A percentile compares a stretch with the other conserved stretches of the same genome.
phyloP scores from a whole-genome alignment of 2,113 vertebrate genomes.

The Raphicerus campestris region DNA sequence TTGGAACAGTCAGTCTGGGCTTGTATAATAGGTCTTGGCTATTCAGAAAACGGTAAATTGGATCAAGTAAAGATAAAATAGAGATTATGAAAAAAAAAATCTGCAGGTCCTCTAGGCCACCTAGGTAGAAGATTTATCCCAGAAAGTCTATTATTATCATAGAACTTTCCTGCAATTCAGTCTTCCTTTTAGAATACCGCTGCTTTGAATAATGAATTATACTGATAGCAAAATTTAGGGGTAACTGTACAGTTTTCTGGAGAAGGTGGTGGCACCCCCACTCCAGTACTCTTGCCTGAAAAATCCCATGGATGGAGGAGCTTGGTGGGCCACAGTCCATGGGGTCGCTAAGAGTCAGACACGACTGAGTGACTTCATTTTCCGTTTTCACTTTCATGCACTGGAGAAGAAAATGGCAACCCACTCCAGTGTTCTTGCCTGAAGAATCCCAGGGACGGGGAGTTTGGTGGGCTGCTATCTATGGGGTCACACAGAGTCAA shows the following conservation, averaged over 20 bases:
- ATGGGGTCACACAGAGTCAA: too few relatives aligned
- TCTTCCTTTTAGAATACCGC: background rate
- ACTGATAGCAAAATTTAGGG: background rate
- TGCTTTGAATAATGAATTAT: background rate
- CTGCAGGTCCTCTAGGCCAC: fast-evolving
- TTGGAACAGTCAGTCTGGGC: background rate
- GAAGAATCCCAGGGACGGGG: too few relatives aligned
- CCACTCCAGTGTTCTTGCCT: too few relatives aligned
- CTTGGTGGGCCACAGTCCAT: too few relatives aligned
- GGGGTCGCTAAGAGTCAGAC: too few relatives aligned
- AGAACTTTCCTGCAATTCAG: background rate
- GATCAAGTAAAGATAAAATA: background rate
- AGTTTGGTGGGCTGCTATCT: too few relatives aligned
- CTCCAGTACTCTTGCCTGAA: too few relatives aligned
- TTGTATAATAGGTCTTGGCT: background rate
- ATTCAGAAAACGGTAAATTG: background rate
- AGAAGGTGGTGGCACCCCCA: too few relatives aligned
- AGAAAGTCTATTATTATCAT: background rate
- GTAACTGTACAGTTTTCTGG: background rate
- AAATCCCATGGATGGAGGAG: too few relatives aligned
- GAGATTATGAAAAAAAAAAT: background rate
- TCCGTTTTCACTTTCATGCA: too few relatives aligned
- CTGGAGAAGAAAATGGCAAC: too few relatives aligned
- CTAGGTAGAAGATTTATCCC: background rate
- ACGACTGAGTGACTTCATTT: too few relatives aligned